Percentiles rank a stretch among this genome's conserved stretches.
Conservation (phyloP, 2,113 vertebrate species). For the Sorex araneus region DNA sequence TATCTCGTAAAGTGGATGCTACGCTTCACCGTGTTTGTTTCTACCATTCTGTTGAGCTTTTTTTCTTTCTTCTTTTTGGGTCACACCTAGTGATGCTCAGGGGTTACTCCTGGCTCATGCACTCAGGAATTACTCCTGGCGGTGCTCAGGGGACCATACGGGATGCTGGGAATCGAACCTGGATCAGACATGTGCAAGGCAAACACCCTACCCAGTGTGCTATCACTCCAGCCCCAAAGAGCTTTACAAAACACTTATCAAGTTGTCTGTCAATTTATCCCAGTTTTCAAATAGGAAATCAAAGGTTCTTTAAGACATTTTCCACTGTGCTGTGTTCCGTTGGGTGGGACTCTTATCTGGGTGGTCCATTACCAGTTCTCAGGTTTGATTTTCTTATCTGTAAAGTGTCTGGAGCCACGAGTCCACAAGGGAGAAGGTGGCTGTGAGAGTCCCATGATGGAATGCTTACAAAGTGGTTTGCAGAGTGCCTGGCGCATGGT, state of each 20-base stretch:
- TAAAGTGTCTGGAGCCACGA: background rate
- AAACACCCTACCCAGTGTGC: no score
- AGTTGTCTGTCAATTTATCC: background rate
- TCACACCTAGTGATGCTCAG: no score
- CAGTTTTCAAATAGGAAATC: conserved; percentile 21
- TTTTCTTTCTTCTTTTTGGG: no score
- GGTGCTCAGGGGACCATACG: no score
- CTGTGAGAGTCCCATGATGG: background rate
- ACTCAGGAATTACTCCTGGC: no score
- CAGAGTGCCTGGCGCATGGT: background rate
- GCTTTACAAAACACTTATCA: background rate
- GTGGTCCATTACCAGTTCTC: background rate
- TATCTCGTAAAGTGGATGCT: conserved; percentile 26
- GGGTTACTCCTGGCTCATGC: no score
- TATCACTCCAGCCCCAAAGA: no score
- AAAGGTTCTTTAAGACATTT: background rate
- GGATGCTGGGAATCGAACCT: no score
- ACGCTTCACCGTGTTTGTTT: background rate
- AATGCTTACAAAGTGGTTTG: background rate
- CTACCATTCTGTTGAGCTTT: conserved; percentile 4
- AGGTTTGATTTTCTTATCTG: conserved; percentile 5
- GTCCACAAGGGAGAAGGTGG: background rate
- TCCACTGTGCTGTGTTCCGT: conserved; percentile 7
- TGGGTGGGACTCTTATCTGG: background rate
- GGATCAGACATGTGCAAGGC: no score